Evolutionary conservation across 2,888 invertebrate genomes (phyloP), one percentile per base, ranked within the genome.

Genomic region (Argyresthia goedartella): DNA sequence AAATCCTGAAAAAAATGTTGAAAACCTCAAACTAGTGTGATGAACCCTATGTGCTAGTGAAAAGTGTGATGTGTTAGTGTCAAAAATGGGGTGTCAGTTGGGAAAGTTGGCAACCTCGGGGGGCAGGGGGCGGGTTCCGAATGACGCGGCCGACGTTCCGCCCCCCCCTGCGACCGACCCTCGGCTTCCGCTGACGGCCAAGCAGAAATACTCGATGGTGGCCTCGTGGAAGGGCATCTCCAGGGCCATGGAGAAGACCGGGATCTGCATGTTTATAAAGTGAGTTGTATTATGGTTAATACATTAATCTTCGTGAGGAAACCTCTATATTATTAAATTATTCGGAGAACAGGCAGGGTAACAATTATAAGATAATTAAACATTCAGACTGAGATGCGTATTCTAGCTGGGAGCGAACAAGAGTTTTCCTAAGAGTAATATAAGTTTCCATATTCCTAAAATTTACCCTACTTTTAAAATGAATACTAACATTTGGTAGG

Each of bases 151-250:
- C n/a, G 53, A 54, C 43, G 53, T 48, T 8, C 53, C 53, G 43
- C 91, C 91, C 1, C 92, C 92, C 0, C 91, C 91, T 4, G 88
- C 91, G 35, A 90, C 90, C 36, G 95, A 96, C 73, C 93, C 94
- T 0, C 82, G 93, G 63, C 88, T 95, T 56, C 95, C 95, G 0
- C 87, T 96, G 55, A 95, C 93, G 0, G 94, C 94, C 15, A 92
- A 93, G 70, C 95, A 96, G 87, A 95, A 93, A 81, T 96, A 94
- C 80, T 92, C 91, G 61, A 94, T 96, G 88, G 88, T 94, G 59
- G 95, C 96, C 1, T 95, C 95, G 10, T 96, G 96, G 96, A 95
- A 95, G 68, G 96, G 94, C 34, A 96, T 96, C 63, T 92, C 93
- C 59, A 89, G 96, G 59, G 95, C 95, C 11, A 93, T 96, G 91